A percentile compares a stretch with the other conserved stretches of the same genome.
Conservation (phyloP, 2,888 invertebrate genomes). For the Cephus pulcher region DNA sequence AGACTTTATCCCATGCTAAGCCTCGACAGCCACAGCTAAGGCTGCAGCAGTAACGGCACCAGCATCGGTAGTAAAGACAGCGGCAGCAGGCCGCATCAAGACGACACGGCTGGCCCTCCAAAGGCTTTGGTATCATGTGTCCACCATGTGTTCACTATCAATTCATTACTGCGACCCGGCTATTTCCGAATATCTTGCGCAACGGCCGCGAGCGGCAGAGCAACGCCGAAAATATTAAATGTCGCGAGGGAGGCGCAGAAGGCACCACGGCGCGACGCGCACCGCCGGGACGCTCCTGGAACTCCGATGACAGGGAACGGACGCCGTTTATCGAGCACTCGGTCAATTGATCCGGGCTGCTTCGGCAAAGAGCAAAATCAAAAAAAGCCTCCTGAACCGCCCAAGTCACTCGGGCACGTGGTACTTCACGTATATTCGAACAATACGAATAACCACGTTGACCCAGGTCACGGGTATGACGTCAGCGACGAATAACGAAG, state of each 20-base stretch:
- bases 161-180: slow-evolving; percentile 53
- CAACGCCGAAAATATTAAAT: slow-evolving; percentile 29
- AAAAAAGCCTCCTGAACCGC: background rate
- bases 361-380: too few relatives aligned
- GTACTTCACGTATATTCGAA: background rate
- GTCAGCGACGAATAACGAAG: background rate
- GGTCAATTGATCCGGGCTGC: background rate
- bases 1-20: slow-evolving; percentile 47
- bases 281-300: background rate
- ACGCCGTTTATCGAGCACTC: background rate
- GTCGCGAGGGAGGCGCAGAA: slow-evolving; percentile 15
- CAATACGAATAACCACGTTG: background rate
- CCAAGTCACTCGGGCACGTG: background rate
- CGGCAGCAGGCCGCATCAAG: slow-evolving; percentile 11
- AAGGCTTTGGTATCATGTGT: slow-evolving; percentile 31
- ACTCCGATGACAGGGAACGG: background rate
- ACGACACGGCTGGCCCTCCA: slow-evolving; percentile 18
- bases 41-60: slow-evolving; percentile 39
- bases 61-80: slow-evolving; percentile 27
- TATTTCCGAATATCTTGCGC: slow-evolving; percentile 60
- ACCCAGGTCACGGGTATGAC: background rate
- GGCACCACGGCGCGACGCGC: background rate
- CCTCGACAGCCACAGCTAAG: slow-evolving; percentile 48
- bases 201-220: slow-evolving; percentile 26
- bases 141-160: slow-evolving; percentile 62